phyloP scores from a whole-genome alignment of 1,140 invertebrate genomes.

The Pogonognathellus flavescens region DNA sequence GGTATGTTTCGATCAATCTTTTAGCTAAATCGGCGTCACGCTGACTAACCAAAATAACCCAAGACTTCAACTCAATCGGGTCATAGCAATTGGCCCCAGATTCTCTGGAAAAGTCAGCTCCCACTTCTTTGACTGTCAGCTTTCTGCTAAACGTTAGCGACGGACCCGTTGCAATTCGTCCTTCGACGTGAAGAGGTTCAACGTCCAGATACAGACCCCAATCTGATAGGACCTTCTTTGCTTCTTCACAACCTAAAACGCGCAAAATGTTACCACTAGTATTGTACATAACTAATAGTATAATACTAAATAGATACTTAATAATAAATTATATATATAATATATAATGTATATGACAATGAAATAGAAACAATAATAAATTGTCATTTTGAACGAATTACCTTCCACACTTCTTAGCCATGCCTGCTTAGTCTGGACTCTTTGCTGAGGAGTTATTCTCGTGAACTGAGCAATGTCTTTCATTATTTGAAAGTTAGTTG shows the following conservation, averaged over 20 bases:
- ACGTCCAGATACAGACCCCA: conserved; percentile 85
- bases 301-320: too few species aligned
- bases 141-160: conserved; percentile 74
- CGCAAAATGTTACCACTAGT: too few species aligned
- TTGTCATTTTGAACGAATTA: too few species aligned
- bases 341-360: too few species aligned
- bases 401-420: conserved; percentile 80
- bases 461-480: conserved; percentile 85
- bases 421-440: conserved; percentile 76
- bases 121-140: neutral
- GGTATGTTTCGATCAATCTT: neutral
- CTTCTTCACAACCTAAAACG: conserved; percentile 78
- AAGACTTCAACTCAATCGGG: conserved; percentile 72
- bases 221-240: conserved; percentile 77
- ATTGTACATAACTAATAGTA: too few species aligned
- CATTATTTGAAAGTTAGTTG: conserved; percentile 78
- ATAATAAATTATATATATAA: too few species aligned
- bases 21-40: conserved; percentile 74
- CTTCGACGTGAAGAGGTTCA: conserved; percentile 75
- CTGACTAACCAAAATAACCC: conserved; percentile 78
- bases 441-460: conserved; percentile 81
- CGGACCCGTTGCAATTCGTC: conserved; percentile 78
- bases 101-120: neutral
- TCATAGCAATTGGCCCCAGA: conserved; percentile 52
- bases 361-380: too few species aligned